Percentiles rank a stretch among this genome's conserved stretches.
Conservation (phyloP, 2,797 vertebrate genomes). For the Remorina albescens region DNA sequence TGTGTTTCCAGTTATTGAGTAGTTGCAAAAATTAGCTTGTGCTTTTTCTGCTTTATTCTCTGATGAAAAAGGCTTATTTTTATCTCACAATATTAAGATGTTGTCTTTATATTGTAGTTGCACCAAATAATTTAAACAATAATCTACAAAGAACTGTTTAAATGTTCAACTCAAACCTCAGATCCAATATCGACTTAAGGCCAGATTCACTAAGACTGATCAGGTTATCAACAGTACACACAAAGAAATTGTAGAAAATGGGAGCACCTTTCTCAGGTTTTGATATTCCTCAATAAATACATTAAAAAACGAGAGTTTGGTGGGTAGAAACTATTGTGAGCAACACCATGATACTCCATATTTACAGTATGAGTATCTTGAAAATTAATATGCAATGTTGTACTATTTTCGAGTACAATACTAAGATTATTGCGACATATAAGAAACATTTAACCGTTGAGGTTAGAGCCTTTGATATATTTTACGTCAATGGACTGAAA, state of each 20-base stretch:
- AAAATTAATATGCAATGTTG: too few relatives aligned
- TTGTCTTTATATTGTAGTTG: too few relatives aligned
- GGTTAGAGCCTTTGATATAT: neutral
- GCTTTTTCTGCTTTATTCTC: neutral
- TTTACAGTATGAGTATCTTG: too few relatives aligned
- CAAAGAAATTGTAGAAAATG: neutral
- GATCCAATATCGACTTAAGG: neutral
- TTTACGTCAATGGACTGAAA: neutral
- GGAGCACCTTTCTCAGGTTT: neutral
- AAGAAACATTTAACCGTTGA: neutral
- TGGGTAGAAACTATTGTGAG: neutral
- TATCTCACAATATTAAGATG: too few relatives aligned
- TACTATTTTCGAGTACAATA: too few relatives aligned
- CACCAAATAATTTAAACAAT: too few relatives aligned
- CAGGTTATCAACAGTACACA: too few relatives aligned
- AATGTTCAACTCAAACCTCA: neutral
- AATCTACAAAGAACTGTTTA: too few relatives aligned
- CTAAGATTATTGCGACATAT: too few relatives aligned
- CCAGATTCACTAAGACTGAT: neutral
- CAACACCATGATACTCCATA: too few relatives aligned
- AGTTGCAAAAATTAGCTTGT: neutral
- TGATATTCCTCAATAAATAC: neutral
- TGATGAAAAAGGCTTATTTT: neutral
- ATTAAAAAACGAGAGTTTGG: neutral
- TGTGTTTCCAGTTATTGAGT: conserved; percentile 7